Conservation (phyloP, 2,113 vertebrate genomes). For the Ochotona curzoniae region DNA sequence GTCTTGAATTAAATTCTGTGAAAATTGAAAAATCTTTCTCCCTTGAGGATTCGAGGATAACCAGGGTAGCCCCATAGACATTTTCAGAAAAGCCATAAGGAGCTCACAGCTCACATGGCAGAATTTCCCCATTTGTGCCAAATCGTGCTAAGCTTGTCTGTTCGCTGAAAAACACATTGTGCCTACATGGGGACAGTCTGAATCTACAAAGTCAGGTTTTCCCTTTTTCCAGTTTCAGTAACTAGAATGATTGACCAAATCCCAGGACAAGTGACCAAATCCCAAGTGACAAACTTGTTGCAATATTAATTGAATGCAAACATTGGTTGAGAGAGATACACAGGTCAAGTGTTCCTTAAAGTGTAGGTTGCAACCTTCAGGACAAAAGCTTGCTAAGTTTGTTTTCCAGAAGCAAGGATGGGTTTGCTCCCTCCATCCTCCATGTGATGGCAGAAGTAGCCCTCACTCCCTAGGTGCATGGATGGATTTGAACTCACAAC, state of each 20-base stretch:
- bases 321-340: background rate
- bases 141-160: background rate
- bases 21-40: slow-evolving; percentile 30
- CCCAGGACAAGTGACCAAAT: background rate
- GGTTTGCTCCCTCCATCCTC: background rate
- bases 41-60: background rate
- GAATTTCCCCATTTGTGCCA: slow-evolving; percentile 18
- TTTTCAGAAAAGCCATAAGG: slow-evolving; percentile 26
- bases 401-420: background rate
- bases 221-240: slow-evolving; percentile 49
- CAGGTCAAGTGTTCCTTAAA: background rate
- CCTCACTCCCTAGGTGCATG: background rate
- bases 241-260: slow-evolving; percentile 47
- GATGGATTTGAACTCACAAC: background rate
- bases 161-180: background rate
- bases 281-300: background rate
- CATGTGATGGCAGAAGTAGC: background rate
- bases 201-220: background rate
- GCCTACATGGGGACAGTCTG: background rate
- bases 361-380: background rate
- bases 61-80: background rate
- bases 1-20: slow-evolving; percentile 34
- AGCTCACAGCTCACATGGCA: background rate
- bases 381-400: slow-evolving; percentile 3
- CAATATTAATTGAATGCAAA: slow-evolving; percentile 38